These are phyloP conservation scores for Sarcophaga peregrina DNA, from an alignment of 1,140 invertebrate species.

Conservation along the genomic window DNA sequence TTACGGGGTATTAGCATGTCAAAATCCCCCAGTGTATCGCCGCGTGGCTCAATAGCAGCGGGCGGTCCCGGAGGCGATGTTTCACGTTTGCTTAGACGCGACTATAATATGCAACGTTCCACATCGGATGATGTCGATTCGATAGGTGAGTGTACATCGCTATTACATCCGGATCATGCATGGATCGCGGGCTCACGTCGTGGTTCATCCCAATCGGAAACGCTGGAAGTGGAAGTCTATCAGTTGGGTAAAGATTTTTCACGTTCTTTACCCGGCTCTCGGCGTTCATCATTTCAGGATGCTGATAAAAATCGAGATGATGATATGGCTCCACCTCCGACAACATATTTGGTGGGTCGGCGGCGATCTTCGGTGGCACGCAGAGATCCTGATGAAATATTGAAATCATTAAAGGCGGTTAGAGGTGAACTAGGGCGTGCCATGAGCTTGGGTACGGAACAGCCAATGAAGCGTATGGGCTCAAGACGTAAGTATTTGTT, in stretches of 20 bases:
- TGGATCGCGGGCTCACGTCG: constrained; percentile 80
- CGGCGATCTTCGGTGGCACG: constrained; percentile 82
- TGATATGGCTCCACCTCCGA: constrained; percentile 69
- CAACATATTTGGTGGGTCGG: constrained; percentile 74
- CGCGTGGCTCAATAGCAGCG: constrained; percentile 79
- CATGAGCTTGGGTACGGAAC: constrained; percentile 77
- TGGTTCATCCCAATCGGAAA: constrained; percentile 86
- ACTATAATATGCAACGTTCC: constrained; percentile 76
- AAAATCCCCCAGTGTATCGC: constrained; percentile 80
- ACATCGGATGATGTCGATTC: constrained; percentile 80
- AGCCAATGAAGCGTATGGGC: constrained; percentile 67
- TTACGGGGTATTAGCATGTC: constrained; percentile 69
- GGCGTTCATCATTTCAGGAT: constrained; percentile 84
- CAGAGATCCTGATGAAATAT: constrained; percentile 83
- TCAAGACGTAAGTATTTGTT: constrained; percentile 73
- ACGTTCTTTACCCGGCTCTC: constrained; percentile 82
- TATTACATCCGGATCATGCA: constrained; percentile 86
- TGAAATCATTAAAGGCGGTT: constrained; percentile 80
- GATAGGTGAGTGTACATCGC: constrained; percentile 76
- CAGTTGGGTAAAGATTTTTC: constrained; percentile 87
- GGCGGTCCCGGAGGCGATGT: constrained; percentile 68
- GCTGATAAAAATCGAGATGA: constrained; percentile 69
- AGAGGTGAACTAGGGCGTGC: constrained; percentile 83
- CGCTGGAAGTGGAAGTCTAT: constrained; percentile 85
- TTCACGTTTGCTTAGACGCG: constrained; percentile 72